Conservation (phyloP, 2,888 invertebrate genomes). For the Anticlea derivata region DNA sequence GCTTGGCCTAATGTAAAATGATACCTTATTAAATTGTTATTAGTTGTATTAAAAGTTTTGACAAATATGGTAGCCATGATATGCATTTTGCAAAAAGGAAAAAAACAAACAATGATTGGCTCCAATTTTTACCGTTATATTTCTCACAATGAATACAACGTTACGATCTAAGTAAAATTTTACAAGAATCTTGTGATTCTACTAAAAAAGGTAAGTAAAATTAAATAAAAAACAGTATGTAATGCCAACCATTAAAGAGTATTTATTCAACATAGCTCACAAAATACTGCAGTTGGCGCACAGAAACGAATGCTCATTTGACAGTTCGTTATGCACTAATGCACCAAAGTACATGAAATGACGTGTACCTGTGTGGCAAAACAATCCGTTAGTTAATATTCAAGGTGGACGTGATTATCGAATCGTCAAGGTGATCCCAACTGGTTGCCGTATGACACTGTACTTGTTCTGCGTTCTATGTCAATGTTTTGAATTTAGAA, state of each 20-base stretch:
- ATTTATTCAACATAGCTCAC: too few relatives aligned
- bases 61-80: background rate
- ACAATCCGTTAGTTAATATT: constrained; percentile 78
- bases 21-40: too few relatives aligned
- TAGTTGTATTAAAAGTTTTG: too few relatives aligned
- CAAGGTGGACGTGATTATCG: constrained; percentile 80
- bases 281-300: too few relatives aligned
- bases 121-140: too few relatives aligned
- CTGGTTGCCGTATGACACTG: constrained; percentile 44
- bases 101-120: too few relatives aligned
- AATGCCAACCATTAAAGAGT: too few relatives aligned
- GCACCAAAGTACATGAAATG: constrained; percentile 34
- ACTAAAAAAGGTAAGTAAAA: constrained; percentile 12
- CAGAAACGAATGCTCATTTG: constrained; percentile 25
- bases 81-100: too few relatives aligned
- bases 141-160: too few relatives aligned
- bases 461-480: constrained; percentile 35
- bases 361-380: constrained; percentile 50
- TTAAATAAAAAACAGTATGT: too few relatives aligned
- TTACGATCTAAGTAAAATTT: too few relatives aligned
- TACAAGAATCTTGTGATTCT: too few relatives aligned
- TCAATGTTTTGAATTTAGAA: constrained; percentile 38
- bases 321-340: constrained; percentile 28
- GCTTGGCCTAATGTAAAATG: background rate
- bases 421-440: constrained; percentile 73